Percentiles rank a stretch among this genome's conserved stretches.
Evolutionary conservation across 2,888 invertebrate species (phyloP).

Genomic region (Catonia carolina): DNA sequence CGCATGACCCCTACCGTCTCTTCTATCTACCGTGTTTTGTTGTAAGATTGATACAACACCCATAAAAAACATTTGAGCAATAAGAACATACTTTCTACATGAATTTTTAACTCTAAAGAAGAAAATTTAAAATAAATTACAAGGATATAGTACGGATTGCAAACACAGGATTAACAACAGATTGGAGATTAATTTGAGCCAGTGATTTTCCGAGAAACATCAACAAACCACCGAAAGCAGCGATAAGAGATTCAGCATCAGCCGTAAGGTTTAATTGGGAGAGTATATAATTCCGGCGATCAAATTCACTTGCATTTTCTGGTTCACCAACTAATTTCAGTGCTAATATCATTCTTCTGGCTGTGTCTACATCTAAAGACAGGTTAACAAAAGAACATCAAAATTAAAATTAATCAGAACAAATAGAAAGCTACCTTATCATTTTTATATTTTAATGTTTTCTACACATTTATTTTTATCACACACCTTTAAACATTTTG

Average conservation of each 20-base stretch:
- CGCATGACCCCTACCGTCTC: too few species aligned
- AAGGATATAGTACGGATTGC: constrained; percentile 19
- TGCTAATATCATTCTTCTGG: constrained; percentile 49
- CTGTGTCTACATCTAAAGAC: constrained; percentile 49
- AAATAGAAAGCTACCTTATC: too few species aligned
- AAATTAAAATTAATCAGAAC: too few species aligned
- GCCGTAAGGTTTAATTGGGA: constrained; percentile 55
- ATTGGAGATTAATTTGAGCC: constrained; percentile 47
- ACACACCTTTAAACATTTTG: too few species aligned
- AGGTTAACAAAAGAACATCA: constrained; percentile 6
- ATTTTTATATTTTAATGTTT: too few species aligned
- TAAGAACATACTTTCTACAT: too few species aligned
- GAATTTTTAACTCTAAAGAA: too few species aligned
- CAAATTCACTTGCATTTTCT: constrained; percentile 46
- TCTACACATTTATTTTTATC: too few species aligned
- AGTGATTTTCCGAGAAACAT: constrained; percentile 56
- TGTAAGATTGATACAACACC: too few species aligned
- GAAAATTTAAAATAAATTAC: too few species aligned
- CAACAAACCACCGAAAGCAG: constrained; percentile 64
- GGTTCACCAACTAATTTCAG: constrained; percentile 53
- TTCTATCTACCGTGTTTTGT: too few species aligned
- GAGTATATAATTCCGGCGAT: constrained; percentile 52
- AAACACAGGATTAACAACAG: constrained; percentile 41
- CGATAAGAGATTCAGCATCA: constrained; percentile 51
- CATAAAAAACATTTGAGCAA: too few species aligned